Evolutionary conservation across 2,888 invertebrate species (phyloP), one percentile per base, ranked within the genome.

Genomic region (Diarsia dahlii): DNA sequence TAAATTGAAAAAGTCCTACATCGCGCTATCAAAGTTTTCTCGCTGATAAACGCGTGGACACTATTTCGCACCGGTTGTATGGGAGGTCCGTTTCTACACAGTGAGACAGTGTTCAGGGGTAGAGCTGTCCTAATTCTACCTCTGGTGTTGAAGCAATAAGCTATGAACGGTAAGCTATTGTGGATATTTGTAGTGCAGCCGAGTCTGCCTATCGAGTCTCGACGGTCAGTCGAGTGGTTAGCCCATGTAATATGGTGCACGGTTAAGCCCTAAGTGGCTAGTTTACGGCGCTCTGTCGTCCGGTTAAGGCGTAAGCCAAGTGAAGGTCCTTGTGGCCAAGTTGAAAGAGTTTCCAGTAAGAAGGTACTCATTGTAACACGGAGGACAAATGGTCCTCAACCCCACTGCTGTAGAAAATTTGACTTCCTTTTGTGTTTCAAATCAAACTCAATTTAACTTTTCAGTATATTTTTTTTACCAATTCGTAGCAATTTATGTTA

Each of bases 1-100:
- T 18, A 76, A 84, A 72, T 66, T 1, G 0, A 20, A 18, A 65
- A 76, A 80, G 4, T 74, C 18, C 81, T 89, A 50, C 69, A 80
- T 88, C 87, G 78, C 88, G 76, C 66, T 83, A 76, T 71, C 10
- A 62, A 83, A 74, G 70, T 88, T 89, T 84, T 86, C 73, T 3
- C 9, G n/a, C 2, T 18, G 4, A 15, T 70, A 74, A 28, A 62
- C 39, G 62, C 66, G 34, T 45, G 34, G 77, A 71, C 62, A 48
- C 1, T 28, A 50, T 64, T 81, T 88, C 48, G 13, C 3, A 0
- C 0, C 0, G 0, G 0, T 0, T 0, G 0, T 0, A 0, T 3
- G 84, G 87, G 87, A 82, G 86, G 87, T 88, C 89, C 89, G 88
- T 86, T 88, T 88, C 89, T 88, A 89, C 89, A 82, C 89, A 89